Percentiles rank a stretch among this genome's conserved stretches.
Evolutionary conservation across 2,113 vertebrate species (phyloP).

Genomic region (Actinemys pallida): DNA sequence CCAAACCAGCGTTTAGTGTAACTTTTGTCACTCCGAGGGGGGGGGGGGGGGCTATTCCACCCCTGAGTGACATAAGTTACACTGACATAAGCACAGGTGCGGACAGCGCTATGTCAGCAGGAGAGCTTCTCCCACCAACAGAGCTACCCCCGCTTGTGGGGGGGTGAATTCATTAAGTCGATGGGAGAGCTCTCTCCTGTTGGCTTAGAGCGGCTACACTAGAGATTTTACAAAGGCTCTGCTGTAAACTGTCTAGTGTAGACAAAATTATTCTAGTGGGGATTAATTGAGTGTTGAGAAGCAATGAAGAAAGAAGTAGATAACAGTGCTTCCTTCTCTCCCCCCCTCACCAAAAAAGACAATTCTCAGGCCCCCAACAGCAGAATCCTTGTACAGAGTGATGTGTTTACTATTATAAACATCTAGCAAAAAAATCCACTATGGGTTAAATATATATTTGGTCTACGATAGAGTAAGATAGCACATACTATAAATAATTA

Average conservation of each 20-base stretch:
- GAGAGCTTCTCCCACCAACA: too few species aligned
- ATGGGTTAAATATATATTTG: not conserved
- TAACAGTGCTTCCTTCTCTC: not conserved
- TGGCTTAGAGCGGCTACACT: too few species aligned
- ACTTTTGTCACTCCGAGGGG: too few species aligned
- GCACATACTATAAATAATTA: not conserved
- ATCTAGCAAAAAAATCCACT: not conserved
- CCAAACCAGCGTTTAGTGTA: too few species aligned
- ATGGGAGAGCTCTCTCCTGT: too few species aligned
- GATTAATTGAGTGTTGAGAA: not conserved
- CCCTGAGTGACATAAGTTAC: not conserved
- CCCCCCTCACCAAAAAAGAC: fast-evolving
- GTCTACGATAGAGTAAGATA: not conserved
- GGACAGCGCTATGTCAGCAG: too few species aligned
- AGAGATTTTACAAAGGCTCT: too few species aligned
- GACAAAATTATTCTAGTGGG: not conserved
- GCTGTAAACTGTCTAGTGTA: too few species aligned
- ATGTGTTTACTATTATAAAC: not conserved
- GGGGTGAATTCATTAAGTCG: too few species aligned
- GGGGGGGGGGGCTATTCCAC: too few species aligned
- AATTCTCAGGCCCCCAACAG: not conserved
- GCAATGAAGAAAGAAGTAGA: not conserved
- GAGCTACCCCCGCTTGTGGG: too few species aligned
- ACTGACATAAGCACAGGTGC: too few species aligned
- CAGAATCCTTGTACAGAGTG: not conserved